Evolutionary conservation across 2,113 vertebrate genomes (phyloP).

Genomic region (Mobula birostris): DNA sequence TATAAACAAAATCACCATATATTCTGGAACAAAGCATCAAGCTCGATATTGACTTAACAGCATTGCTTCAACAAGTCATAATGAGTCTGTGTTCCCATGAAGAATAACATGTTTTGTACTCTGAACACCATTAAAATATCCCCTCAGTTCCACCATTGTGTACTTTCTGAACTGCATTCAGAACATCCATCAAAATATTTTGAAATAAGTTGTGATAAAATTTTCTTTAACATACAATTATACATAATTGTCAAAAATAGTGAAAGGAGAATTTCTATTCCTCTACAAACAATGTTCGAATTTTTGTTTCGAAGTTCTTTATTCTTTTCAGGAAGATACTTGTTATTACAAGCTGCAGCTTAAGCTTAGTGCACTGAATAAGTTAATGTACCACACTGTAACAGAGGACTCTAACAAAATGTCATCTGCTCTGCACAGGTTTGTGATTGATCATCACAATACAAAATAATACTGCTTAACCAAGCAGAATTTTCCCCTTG

Average conservation of each 20-base stretch:
- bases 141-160: background rate
- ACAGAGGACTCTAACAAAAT: background rate
- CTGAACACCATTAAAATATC: background rate
- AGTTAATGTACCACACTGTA: background rate
- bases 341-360: background rate
- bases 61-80: background rate
- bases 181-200: background rate
- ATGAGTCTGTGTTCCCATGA: background rate
- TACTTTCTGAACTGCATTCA: background rate
- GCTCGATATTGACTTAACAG: background rate
- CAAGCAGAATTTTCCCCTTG: slow-evolving; percentile 16
- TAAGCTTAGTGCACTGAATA: background rate
- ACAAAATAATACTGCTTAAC: slow-evolving; percentile 22
- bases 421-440: background rate
- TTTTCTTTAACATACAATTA: background rate
- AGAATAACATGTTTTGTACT: background rate
- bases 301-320: background rate
- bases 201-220: background rate
- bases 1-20: background rate
- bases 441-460: slow-evolving; percentile 14
- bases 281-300: background rate
- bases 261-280: background rate
- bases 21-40: background rate
- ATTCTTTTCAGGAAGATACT: background rate
- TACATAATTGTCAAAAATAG: background rate